These are phyloP conservation scores for Thaumetopoea pityocampa DNA, from an alignment of 1,140 invertebrate species.

Conservation along the genomic window DNA sequence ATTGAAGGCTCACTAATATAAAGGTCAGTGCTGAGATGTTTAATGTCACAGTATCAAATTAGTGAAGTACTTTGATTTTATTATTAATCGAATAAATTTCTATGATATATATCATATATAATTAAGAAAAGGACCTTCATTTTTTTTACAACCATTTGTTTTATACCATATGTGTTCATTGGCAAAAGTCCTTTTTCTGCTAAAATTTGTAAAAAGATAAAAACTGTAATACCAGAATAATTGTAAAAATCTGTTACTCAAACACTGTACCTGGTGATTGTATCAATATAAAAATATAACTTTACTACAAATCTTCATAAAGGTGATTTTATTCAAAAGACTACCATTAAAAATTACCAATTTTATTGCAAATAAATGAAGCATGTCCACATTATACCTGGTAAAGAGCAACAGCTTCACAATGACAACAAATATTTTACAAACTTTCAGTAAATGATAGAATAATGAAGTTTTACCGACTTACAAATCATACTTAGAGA, in stretches of 20 bases:
- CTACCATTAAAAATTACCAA: slow-evolving; percentile 7
- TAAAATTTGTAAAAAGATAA: slow-evolving; percentile 43
- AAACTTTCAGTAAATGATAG: slow-evolving; percentile 6
- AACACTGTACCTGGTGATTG: slow-evolving; percentile 73
- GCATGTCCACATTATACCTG: slow-evolving; percentile 38
- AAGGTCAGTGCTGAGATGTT: slow-evolving; percentile 1
- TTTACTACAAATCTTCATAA: slow-evolving; percentile 73
- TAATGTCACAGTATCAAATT: slow-evolving; percentile 3
- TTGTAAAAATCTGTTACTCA: slow-evolving; percentile 64
- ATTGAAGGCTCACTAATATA: not conserved
- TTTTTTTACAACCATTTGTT: slow-evolving; percentile 39
- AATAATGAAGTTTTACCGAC: slow-evolving; percentile 5
- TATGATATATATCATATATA: too few species aligned
- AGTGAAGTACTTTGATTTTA: slow-evolving; percentile 16
- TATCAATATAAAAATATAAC: slow-evolving; percentile 71
- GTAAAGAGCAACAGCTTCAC: slow-evolving; percentile 16
- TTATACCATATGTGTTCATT: slow-evolving; percentile 31
- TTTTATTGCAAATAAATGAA: slow-evolving; percentile 68
- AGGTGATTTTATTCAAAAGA: slow-evolving; percentile 47
- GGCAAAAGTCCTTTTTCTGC: slow-evolving; percentile 33
- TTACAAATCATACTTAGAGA: too few species aligned
- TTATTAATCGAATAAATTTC: slow-evolving; percentile 19
- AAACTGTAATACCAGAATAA: slow-evolving; percentile 55
- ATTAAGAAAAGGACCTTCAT: slow-evolving; percentile 37
- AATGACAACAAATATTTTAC: slow-evolving; percentile 4